These are phyloP conservation scores for Channa maculata DNA, from an alignment of 2,113 vertebrate genomes.

Conservation along the genomic window DNA sequence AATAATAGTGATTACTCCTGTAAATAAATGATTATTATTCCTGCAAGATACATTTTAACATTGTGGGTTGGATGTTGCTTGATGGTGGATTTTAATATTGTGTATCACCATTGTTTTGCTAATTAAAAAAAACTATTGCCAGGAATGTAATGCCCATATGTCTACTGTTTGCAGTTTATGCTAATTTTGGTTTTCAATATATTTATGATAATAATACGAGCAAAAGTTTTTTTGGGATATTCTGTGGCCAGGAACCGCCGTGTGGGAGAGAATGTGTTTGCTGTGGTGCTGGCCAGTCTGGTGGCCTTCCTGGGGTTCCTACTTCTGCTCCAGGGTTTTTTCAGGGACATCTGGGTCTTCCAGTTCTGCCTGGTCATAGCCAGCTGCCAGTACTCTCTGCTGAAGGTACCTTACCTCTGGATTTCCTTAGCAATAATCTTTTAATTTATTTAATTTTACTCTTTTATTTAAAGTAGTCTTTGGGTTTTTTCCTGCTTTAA, in stretches of 20 bases:
- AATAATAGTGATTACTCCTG: too few species aligned
- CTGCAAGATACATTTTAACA: background rate
- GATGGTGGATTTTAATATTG: background rate
- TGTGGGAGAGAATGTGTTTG: slow-evolving; percentile 94
- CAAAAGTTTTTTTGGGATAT: background rate
- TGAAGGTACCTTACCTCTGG: slow-evolving; percentile 86
- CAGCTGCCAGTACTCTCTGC: slow-evolving; percentile 97
- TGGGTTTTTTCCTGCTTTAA: too few species aligned
- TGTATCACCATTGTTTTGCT: background rate
- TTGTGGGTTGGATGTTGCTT: background rate
- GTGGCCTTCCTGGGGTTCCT: slow-evolving; percentile 97
- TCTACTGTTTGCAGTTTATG: background rate
- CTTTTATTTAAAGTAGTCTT: too few species aligned
- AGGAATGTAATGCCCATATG: too few species aligned
- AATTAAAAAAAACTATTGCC: background rate
- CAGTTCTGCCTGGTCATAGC: slow-evolving; percentile 99
- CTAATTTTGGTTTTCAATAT: background rate
- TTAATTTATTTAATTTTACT: too few species aligned
- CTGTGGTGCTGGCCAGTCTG: slow-evolving; percentile 94
- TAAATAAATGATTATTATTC: too few species aligned
- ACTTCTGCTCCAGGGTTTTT: slow-evolving; percentile 95
- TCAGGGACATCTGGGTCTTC: slow-evolving; percentile 99
- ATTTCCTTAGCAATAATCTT: too few species aligned
- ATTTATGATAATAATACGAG: too few species aligned
- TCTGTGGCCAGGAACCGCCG: slow-evolving; percentile 89